Evolutionary conservation across 37 sponge, comb jelly and placozoan genomes (phyloP), one percentile per base, ranked within the genome.

Genomic region (Trichoplax adhaerens): DNA sequence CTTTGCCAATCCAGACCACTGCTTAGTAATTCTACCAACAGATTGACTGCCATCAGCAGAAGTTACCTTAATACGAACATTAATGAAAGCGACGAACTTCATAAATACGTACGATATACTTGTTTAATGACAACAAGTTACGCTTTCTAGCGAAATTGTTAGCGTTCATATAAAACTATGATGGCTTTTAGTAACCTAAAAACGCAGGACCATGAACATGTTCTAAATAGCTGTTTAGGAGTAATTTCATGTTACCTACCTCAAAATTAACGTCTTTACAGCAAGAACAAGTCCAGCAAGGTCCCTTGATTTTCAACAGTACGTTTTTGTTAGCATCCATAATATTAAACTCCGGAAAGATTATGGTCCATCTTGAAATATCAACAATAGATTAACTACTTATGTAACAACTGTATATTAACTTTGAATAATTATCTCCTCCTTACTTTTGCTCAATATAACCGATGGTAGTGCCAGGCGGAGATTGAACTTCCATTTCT

Each of bases 1-100:
- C 65, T 89, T 89, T 4, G 82, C 77, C 0, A 93, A 85, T 1
- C 94, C 94, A 3, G 77, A 72, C 94, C 94, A 93, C 87, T 93
- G 90, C 78, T 89, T 93, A 51, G 66, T 69, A 69, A 93, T 89
- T 74, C 77, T 85, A 0, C 94, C 94, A 57, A 93, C 94, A 5
- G 78, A 68, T 29, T 73, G 62, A 3, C 7, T 48, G 2, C 85
- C 84, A 76, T 93, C 84, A 71, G 72, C 51, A 2, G 83, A 68
- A 3, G 70, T 54, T 5, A 91, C 81, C 86, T 81, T 57, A 50
- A 29, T 29, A 29, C 29, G 29, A 29, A 29, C 29, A 29, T 29
- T 29, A 29, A 29, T 29, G 29, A 29, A 29, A 29, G 29, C 29
- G 29, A 29, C 29, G 29, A 29, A 29, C 29, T 29, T 29, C 29